Evolutionary conservation across 2,797 vertebrate genomes (phyloP).

Genomic region (Liasis olivaceus): DNA sequence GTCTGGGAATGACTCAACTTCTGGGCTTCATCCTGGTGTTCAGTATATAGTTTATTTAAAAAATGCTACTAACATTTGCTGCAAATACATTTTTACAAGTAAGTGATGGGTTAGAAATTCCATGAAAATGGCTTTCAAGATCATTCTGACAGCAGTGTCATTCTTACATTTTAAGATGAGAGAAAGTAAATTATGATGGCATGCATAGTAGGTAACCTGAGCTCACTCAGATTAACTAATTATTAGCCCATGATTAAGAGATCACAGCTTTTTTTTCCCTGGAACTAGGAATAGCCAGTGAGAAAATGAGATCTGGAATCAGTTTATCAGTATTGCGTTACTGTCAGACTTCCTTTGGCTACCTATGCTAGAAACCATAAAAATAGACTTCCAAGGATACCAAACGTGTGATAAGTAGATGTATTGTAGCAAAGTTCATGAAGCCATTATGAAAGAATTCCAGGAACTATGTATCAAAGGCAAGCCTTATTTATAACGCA

Average conservation of each 20-base stretch:
- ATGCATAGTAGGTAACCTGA: neutral
- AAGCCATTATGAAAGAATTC: neutral
- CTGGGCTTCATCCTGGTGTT: neutral
- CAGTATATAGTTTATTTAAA: neutral
- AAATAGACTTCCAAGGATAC: neutral
- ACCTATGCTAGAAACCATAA: neutral
- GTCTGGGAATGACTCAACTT: rapidly evolving
- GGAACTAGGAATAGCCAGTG: neutral
- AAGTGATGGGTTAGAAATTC: slow-evolving; percentile 7
- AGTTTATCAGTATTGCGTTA: neutral
- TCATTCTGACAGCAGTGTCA: neutral
- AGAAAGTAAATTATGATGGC: neutral
- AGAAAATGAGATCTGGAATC: neutral
- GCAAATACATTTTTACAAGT: neutral
- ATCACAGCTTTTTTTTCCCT: neutral
- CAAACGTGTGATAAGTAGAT: neutral
- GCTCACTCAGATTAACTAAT: neutral
- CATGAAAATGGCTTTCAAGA: neutral
- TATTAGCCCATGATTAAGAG: neutral
- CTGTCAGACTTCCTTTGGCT: neutral
- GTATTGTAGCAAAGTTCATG: neutral
- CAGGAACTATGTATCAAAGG: neutral
- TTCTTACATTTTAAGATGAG: neutral
- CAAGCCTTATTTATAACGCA: neutral
- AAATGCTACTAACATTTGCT: neutral